Conservation (phyloP, 2,113 vertebrate species). For the Hydrolagus affinis region DNA sequence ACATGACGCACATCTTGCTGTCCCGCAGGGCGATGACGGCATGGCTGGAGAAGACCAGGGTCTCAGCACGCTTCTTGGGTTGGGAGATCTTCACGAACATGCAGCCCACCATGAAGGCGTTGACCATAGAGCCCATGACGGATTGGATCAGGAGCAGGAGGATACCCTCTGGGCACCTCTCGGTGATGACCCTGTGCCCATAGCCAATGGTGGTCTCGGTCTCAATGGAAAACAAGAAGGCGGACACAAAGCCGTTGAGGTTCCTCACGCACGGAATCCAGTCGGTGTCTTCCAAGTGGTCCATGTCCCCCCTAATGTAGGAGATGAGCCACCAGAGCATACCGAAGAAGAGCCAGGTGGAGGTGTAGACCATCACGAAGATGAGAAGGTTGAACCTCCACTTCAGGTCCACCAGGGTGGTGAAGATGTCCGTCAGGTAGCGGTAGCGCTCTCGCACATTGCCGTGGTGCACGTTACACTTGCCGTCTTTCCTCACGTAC, state of each 20-base stretch:
- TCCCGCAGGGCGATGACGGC: conserved; percentile 95
- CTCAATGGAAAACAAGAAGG: conserved; percentile 97
- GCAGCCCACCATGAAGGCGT: conserved; percentile 98
- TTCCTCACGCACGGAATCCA: conserved; percentile 97
- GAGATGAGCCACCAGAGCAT: conserved; percentile 99
- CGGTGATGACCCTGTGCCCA: conserved; percentile 96
- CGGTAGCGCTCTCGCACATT: conserved; percentile 93
- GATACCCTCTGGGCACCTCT: conserved; percentile 94
- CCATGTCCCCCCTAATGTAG: conserved; percentile 88
- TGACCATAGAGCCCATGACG: conserved; percentile 94
- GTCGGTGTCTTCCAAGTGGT: conserved; percentile 75
- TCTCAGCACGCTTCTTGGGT: conserved; percentile 97
- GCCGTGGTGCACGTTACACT: conserved; percentile 95
- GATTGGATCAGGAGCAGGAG: conserved; percentile 89
- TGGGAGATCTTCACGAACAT: conserved; percentile 99
- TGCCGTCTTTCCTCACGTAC: conserved; percentile 93
- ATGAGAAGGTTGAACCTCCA: conserved; percentile 96
- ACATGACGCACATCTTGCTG: conserved; percentile 94
- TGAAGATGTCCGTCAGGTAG: conserved; percentile 95
- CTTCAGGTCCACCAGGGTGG: conserved; percentile 92
- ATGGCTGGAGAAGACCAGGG: conserved; percentile 91
- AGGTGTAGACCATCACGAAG: conserved; percentile 94
- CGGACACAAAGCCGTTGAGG: conserved; percentile 90
- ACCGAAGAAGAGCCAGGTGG: conserved; percentile 96
- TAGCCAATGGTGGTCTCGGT: conserved; percentile 98